Base-by-base conservation (phyloP, 1,140 invertebrate species). In the Druon quercuslanigerum region DNA sequence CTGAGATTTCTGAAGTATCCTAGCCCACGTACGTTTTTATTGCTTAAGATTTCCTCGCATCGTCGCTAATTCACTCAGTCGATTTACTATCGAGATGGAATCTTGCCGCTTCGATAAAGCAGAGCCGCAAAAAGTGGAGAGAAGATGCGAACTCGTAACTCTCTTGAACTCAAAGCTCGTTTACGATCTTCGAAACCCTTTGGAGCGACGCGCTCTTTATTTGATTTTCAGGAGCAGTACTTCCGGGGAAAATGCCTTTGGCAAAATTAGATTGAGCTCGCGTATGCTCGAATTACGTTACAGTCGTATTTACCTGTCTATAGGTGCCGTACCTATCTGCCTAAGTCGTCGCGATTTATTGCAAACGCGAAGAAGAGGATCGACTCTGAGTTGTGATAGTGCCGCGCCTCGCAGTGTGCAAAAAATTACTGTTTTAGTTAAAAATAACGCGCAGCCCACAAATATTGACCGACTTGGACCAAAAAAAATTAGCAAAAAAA, bases 181-280 rank as follows among this genome's bases (percentile, higher is more conserved):
- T 66, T 66, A 66, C 57, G 57, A 40, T 66, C 57, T 66, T 66
- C 57, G 57, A 66, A 66, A 16, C 57, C 57, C 57, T 66, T 66
- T 66, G 16, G 57, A 66, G 57, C 56, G 20, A 57, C 56, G 56
- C 25, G 57, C 57, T 20, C 57, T 66, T 66, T 66, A 66, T 66
- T 66, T 66, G 57, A 66, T 25, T 66, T 66, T 14, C 17, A 56
- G 20, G 57, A 66, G 57, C 16, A 66, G 57, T 66, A 66, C 57
- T 66, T 66, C 33, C 25, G 33, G 20, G 56, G 20, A 66, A 66
- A 25, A 66, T 66, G 25, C 57, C 57, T 33, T 46, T 66, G 57
- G 57, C 16, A 66, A 66, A 66, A 66, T 66, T 66, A 66, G 57
- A 66, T 66, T 40, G 57, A 66, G 33, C 57, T 66, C 57, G 57